These are phyloP conservation scores for Glyphotaelius pellucidus DNA, from an alignment of 2,888 invertebrate genomes.

Conservation along the genomic window DNA sequence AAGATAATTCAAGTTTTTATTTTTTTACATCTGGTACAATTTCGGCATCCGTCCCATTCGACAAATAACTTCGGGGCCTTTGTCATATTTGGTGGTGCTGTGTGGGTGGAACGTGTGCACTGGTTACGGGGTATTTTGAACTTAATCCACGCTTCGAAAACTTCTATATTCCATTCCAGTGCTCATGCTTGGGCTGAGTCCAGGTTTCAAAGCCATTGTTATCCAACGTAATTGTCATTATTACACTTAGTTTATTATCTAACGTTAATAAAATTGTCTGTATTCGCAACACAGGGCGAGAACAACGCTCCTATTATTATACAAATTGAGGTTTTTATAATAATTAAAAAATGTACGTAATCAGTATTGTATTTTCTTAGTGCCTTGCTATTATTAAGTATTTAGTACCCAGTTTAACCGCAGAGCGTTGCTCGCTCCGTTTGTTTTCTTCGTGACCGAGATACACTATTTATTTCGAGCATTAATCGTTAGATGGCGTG, in stretches of 20 bases:
- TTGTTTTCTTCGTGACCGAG: conserved; percentile 17
- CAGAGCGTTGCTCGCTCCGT: neutral
- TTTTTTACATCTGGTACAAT: no score
- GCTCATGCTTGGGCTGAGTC: neutral
- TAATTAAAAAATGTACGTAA: neutral
- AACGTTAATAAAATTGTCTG: neutral
- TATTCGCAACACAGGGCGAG: neutral
- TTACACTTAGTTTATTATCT: neutral
- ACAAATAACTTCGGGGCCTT: no score
- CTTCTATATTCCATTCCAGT: neutral
- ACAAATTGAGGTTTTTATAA: neutral
- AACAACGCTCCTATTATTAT: neutral
- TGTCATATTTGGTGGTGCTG: no score
- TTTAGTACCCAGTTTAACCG: neutral
- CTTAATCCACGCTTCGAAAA: neutral
- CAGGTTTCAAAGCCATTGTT: neutral
- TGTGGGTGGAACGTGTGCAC: no score
- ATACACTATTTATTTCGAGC: conserved; percentile 24
- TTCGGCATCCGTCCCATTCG: no score
- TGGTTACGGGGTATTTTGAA: neutral
- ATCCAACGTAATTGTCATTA: neutral
- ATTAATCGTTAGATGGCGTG: conserved; percentile 47
- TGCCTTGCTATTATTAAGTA: neutral
- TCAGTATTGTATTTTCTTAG: neutral
- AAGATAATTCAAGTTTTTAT: no score